Conservation (phyloP, 1,140 invertebrate genomes). For the Lasioglossum albipes region DNA sequence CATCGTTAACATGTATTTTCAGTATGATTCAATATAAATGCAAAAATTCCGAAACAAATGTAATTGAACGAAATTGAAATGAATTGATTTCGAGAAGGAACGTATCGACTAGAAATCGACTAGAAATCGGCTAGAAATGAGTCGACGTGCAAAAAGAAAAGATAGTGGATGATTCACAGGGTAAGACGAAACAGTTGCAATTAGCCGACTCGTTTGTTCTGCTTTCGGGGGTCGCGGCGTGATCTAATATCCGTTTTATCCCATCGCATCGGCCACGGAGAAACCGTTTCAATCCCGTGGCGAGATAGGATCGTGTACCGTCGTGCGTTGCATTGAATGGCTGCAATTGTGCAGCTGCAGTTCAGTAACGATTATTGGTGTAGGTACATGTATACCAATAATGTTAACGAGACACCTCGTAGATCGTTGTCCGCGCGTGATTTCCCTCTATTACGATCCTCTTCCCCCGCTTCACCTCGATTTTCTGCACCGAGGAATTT, state of each 20-base stretch:
- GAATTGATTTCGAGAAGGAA: too few species aligned
- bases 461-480: background rate
- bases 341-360: slow-evolving; percentile 47
- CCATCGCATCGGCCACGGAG: background rate
- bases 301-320: slow-evolving; percentile 34
- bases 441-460: slow-evolving; percentile 25
- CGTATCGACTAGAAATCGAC: too few species aligned
- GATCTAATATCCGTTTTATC: slow-evolving; percentile 35
- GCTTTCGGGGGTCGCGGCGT: background rate
- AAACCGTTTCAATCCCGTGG: slow-evolving; percentile 33
- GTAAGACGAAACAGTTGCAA: background rate
- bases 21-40: too few species aligned
- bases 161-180: too few species aligned
- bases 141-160: too few species aligned
- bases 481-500: background rate
- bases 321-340: slow-evolving; percentile 34
- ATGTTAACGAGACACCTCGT: slow-evolving; percentile 54
- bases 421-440: slow-evolving; percentile 38
- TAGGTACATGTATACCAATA: slow-evolving; percentile 53
- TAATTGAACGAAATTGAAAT: too few species aligned
- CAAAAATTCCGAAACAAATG: too few species aligned
- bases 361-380: slow-evolving; percentile 54
- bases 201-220: slow-evolving; percentile 10
- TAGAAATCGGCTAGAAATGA: too few species aligned
- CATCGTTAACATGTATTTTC: too few species aligned